Evolutionary conservation across 2,113 vertebrate genomes (phyloP).

Genomic region (Plectropomus leopardus): DNA sequence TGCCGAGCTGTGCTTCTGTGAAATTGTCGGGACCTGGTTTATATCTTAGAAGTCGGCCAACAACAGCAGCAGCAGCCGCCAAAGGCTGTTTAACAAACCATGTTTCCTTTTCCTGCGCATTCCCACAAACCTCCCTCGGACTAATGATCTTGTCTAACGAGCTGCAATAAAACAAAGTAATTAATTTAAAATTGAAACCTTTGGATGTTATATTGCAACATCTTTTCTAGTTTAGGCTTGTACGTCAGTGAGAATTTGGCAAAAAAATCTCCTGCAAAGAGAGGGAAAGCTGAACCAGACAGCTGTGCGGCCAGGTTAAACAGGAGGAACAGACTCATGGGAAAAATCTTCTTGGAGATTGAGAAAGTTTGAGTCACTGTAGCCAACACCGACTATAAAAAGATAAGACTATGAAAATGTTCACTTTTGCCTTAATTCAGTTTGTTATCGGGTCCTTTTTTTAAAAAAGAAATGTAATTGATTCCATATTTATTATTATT

Average conservation of each 20-base stretch:
- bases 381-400: not conserved
- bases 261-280: not conserved
- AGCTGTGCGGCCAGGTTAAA: conserved; percentile 35
- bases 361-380: conserved; percentile 16
- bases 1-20: not conserved
- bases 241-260: not conserved
- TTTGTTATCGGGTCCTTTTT: no score
- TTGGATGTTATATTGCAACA: not conserved
- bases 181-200: conserved; percentile 8
- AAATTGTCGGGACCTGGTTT: conserved; percentile 28
- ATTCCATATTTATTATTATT: not conserved
- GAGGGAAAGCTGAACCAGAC: conserved; percentile 8
- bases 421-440: not conserved
- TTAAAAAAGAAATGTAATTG: no score
- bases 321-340: conserved; percentile 12
- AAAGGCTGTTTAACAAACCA: conserved; percentile 30
- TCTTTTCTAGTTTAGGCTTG: not conserved
- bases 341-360: conserved; percentile 11
- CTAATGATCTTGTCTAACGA: conserved; percentile 12
- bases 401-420: not conserved
- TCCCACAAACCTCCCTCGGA: conserved; percentile 23
- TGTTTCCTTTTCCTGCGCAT: conserved; percentile 19
- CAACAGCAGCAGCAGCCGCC: conserved; percentile 10
- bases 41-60: conserved; percentile 32
- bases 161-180: conserved; percentile 31